Evolutionary conservation across 2,797 vertebrate species (phyloP).

Genomic region (Rhinichthys osculus): DNA sequence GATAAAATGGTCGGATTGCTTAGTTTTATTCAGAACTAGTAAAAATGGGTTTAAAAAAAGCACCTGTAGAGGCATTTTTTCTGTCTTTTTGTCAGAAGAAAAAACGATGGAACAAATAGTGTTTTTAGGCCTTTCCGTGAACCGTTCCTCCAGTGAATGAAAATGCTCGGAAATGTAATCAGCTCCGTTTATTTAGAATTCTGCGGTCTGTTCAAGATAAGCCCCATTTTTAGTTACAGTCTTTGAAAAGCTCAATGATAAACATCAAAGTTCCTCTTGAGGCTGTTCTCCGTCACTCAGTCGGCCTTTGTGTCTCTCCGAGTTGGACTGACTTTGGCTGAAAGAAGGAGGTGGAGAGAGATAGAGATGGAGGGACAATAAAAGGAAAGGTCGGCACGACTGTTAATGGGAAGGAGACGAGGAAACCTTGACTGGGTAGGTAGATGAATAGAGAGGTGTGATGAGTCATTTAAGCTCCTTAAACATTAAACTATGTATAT

Average conservation of each 20-base stretch:
- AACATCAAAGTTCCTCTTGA: constrained; percentile 71
- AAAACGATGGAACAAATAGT: neutral
- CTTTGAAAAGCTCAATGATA: constrained; percentile 65
- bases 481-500: neutral
- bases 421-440: neutral
- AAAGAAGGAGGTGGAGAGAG: constrained; percentile 28
- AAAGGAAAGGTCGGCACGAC: neutral
- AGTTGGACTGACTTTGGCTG: constrained; percentile 48
- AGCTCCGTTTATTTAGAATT: constrained; percentile 66
- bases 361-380: constrained; percentile 22
- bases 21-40: neutral
- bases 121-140: constrained; percentile 15
- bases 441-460: constrained; percentile 5
- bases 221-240: constrained; percentile 64
- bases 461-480: constrained; percentile 17
- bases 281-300: constrained; percentile 60
- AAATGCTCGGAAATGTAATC: constrained; percentile 64
- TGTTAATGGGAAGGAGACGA: neutral
- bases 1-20: neutral
- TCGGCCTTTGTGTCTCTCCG: constrained; percentile 44
- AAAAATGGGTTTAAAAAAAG: neutral
- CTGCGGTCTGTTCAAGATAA: constrained; percentile 62
- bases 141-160: constrained; percentile 36
- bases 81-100: constrained; percentile 10
- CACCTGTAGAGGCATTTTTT: neutral